Evolutionary conservation across 2,113 vertebrate genomes (phyloP).

Genomic region (Glaucomys volans): DNA sequence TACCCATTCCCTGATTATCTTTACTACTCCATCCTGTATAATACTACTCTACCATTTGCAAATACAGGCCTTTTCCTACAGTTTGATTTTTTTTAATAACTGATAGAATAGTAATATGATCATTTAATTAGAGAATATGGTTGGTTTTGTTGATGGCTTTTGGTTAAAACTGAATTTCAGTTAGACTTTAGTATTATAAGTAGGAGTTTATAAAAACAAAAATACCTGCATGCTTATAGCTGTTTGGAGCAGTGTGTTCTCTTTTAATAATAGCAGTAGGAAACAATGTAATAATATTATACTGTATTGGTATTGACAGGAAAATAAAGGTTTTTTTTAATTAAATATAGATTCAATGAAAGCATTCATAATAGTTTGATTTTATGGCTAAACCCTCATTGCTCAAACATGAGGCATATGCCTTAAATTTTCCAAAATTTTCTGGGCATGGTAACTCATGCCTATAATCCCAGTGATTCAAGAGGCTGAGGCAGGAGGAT

Average conservation of each 20-base stretch:
- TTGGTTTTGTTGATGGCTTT: conserved; percentile 48
- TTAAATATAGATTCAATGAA: conserved; percentile 38
- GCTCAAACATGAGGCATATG: neutral
- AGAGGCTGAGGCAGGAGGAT: too few species aligned
- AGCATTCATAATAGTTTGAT: neutral
- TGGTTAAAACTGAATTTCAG: conserved; percentile 33
- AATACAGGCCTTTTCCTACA: conserved; percentile 16
- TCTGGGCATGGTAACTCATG: too few species aligned
- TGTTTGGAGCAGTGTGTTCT: conserved; percentile 6
- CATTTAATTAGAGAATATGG: conserved; percentile 42
- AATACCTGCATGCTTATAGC: neutral
- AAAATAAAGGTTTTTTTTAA: conserved; percentile 26
- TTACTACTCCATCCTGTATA: neutral
- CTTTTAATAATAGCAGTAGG: neutral
- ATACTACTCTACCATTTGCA: neutral
- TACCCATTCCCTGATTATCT: neutral
- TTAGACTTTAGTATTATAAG: neutral
- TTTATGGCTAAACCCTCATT: conserved; percentile 27
- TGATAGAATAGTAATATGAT: neutral
- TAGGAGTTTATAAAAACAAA: neutral
- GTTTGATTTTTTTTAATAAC: conserved; percentile 23
- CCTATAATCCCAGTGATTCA: too few species aligned
- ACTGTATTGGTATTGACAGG: neutral
- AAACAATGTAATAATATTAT: neutral
- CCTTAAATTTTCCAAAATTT: conserved; percentile 51